A percentile compares a stretch with the other conserved stretches of the same genome.
These are phyloP conservation scores for Chelidonichthys spinosus DNA, from an alignment of 2,797 vertebrate species.

Conservation along the genomic window DNA sequence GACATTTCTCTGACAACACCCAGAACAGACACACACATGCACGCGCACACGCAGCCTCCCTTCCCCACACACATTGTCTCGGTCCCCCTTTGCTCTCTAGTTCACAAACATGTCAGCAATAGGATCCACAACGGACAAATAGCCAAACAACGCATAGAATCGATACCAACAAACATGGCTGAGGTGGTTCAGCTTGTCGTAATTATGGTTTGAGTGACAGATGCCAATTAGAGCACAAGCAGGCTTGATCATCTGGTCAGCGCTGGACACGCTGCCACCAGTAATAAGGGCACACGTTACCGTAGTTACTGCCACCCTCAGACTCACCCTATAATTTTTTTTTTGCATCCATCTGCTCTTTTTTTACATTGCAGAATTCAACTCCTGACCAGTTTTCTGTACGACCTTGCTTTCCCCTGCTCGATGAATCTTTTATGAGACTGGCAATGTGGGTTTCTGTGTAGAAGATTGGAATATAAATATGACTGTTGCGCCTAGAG, in stretches of 20 bases:
- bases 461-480: slow-evolving; percentile 90
- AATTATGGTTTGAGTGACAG: slow-evolving; percentile 50
- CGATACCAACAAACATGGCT: slow-evolving; percentile 43
- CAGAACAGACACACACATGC: slow-evolving; percentile 64
- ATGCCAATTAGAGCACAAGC: slow-evolving; percentile 49
- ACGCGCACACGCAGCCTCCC: slow-evolving; percentile 22
- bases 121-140: slow-evolving; percentile 51
- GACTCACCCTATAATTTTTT: slow-evolving; percentile 39
- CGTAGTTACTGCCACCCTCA: slow-evolving; percentile 54
- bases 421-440: slow-evolving; percentile 88
- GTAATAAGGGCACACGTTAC: slow-evolving; percentile 46
- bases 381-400: slow-evolving; percentile 81
- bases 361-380: slow-evolving; percentile 73
- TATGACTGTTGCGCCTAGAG: slow-evolving; percentile 82
- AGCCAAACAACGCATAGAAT: slow-evolving; percentile 50
- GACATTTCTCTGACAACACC: slow-evolving; percentile 86
- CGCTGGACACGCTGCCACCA: slow-evolving; percentile 32
- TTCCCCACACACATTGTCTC: slow-evolving; percentile 40
- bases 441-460: slow-evolving; percentile 83
- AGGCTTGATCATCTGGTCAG: slow-evolving; percentile 46
- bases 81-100: slow-evolving; percentile 55
- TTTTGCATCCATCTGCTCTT: slow-evolving; percentile 56
- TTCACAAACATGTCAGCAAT: slow-evolving; percentile 73
- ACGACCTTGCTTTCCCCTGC: slow-evolving; percentile 85
- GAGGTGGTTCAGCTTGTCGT: slow-evolving; percentile 18